Conservation (phyloP, 2,888 invertebrate genomes). For the Hermaeophaga mercurialis region DNA sequence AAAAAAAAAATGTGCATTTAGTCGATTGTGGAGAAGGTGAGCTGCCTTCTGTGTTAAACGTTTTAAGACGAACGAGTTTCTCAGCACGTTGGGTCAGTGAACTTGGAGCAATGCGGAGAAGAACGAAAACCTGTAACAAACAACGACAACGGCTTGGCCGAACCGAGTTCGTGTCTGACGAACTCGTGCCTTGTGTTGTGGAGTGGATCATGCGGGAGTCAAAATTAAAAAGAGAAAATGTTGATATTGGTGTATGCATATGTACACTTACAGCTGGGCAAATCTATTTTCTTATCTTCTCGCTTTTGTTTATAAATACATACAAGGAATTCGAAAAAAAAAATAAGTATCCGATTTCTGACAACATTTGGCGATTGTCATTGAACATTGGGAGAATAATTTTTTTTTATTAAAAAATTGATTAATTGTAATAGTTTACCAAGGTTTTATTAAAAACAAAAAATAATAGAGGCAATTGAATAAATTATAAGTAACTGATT, state of each 20-base stretch:
- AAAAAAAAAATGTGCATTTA: background rate
- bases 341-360: too few species aligned
- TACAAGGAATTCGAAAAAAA: too few species aligned
- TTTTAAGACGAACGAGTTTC: constrained; percentile 13
- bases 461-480: too few species aligned
- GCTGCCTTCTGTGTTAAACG: constrained; percentile 5
- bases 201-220: constrained; percentile 7
- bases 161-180: constrained; percentile 1
- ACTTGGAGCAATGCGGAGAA: constrained; percentile 10
- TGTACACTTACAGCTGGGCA: background rate
- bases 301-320: too few species aligned
- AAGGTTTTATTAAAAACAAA: too few species aligned
- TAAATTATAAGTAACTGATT: too few species aligned
- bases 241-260: background rate
- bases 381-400: too few species aligned
- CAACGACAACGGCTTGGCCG: background rate
- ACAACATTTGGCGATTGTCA: too few species aligned
- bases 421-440: too few species aligned
- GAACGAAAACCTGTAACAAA: constrained; percentile 11
- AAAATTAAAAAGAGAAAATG: constrained; percentile 1
- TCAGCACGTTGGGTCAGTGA: constrained; percentile 13
- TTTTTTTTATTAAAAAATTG: too few species aligned
- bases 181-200: background rate
- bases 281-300: background rate
- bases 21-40: background rate